These are phyloP conservation scores for Telenomus remus DNA, from an alignment of 1,140 invertebrate species.

Conservation along the genomic window DNA sequence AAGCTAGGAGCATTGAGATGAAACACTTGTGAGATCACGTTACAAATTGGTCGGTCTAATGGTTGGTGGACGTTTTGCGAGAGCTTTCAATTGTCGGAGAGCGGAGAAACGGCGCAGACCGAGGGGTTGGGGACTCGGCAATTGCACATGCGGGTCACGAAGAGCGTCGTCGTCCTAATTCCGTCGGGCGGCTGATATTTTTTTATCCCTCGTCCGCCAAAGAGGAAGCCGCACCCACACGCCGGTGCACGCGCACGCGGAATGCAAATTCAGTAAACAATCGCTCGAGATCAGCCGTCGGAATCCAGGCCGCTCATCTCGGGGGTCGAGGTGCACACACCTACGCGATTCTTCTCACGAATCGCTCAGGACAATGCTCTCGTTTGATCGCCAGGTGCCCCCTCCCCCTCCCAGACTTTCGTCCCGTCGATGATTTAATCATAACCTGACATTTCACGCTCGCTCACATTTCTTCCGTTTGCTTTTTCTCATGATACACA, in stretches of 20 bases:
- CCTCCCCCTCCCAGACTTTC: no score
- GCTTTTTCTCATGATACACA: no score
- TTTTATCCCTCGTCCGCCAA: constrained; percentile 20
- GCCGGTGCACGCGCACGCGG: constrained; percentile 21
- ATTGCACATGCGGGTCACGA: constrained; percentile 43
- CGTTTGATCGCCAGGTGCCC: background rate
- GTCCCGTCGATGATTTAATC: no score
- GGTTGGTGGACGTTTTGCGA: no score
- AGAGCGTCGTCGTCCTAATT: constrained; percentile 34
- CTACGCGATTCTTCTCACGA: constrained; percentile 32
- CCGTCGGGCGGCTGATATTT: constrained; percentile 9
- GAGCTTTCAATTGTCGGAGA: no score
- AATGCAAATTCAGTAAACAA: constrained; percentile 37
- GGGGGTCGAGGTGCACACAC: constrained; percentile 42
- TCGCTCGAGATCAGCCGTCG: constrained; percentile 1
- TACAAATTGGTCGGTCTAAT: no score
- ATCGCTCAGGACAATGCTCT: constrained; percentile 35
- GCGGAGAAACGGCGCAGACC: background rate
- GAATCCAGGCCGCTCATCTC: constrained; percentile 39
- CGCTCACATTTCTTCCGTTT: no score
- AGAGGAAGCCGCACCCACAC: constrained; percentile 43
- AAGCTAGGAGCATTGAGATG: no score
- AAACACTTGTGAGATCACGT: no score
- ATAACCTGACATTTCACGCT: no score
- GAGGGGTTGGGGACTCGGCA: constrained; percentile 5